Base-by-base conservation (phyloP, 2,113 vertebrate species). In the Mus spicilegus region DNA sequence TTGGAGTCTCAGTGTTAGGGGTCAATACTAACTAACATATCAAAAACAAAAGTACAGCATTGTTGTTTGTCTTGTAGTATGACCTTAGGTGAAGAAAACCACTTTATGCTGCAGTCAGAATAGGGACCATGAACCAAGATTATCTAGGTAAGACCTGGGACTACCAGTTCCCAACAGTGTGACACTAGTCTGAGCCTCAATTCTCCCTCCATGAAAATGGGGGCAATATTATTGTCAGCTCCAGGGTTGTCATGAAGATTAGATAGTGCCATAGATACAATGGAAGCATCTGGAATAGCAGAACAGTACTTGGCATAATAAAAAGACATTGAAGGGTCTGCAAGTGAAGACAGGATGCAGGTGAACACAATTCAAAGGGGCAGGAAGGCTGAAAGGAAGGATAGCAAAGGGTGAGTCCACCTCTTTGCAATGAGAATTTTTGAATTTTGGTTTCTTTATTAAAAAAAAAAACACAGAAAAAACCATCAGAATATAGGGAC, bases 101-200 rank as follows among this genome's bases (percentile, higher is more conserved):
- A 63, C 56, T 22, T 75, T 4, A 24, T 0, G 2, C 33, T 14
- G 7, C 8, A 39, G 28, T 13, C n/a, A 49, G 24, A 26, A 1
- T n/a, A 36, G 5, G 19, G 24, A 30, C 76, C n/a, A 51, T 51
- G 39, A 87, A 63, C 30, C 19, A 56, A 42, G 70, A 28, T n/a
- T 33, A 20, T 36, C 12, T 70, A 54, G 61, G 46, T 93, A 61
- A 81, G 77, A 30, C 22, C 42, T 20, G 30, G 39, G 1, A 24
- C 42, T 17, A 7, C 11, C 0, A 1, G 13, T 28, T 58, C 14
- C 94, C 9, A 6, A 39, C 1, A 8, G 16, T 28, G 1, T 5
- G 42, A n/a, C 13, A 7, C 17, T 13, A n/a, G 4, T 4, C 8
- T 49, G 69, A 87, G 36, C 77, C 69, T 88, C 12, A 1, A 61